phyloP scores from a whole-genome alignment of 2,797 vertebrate genomes.

The Sebastes diaconus region DNA sequence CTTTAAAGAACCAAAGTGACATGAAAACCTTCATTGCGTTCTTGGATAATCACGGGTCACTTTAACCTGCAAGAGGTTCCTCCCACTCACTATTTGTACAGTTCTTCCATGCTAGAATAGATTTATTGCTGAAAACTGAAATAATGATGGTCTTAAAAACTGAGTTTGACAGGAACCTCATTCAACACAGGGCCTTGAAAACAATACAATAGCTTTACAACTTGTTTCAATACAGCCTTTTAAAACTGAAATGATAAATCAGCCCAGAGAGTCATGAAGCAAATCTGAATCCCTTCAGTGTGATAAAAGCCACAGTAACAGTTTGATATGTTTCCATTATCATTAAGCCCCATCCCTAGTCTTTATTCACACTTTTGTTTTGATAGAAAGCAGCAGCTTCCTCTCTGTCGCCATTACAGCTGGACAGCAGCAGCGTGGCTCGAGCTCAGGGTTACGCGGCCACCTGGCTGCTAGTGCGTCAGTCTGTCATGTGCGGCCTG shows the following conservation, averaged over 20 bases:
- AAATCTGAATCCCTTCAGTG: background rate
- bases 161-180: too few relatives aligned
- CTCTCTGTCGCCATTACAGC: constrained; percentile 43
- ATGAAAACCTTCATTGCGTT: background rate
- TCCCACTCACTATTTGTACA: background rate
- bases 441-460: constrained; percentile 51
- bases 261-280: background rate
- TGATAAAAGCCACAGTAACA: background rate
- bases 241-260: background rate
- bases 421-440: constrained; percentile 31
- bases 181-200: too few relatives aligned
- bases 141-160: too few relatives aligned
- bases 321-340: constrained; percentile 22
- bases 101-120: background rate
- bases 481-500: constrained; percentile 58
- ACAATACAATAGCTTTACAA: background rate
- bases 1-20: background rate
- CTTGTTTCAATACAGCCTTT: background rate
- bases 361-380: constrained; percentile 55
- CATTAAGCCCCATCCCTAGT: background rate
- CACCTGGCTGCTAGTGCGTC: constrained; percentile 74
- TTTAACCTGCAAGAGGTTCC: background rate
- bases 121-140: background rate
- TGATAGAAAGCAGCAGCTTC: constrained; percentile 64
- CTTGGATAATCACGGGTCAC: background rate